Percentiles rank a stretch among this genome's conserved stretches.
These are phyloP conservation scores for Zygothrica quintamaculata DNA, from an alignment of 2,888 invertebrate species.

Conservation along the genomic window DNA sequence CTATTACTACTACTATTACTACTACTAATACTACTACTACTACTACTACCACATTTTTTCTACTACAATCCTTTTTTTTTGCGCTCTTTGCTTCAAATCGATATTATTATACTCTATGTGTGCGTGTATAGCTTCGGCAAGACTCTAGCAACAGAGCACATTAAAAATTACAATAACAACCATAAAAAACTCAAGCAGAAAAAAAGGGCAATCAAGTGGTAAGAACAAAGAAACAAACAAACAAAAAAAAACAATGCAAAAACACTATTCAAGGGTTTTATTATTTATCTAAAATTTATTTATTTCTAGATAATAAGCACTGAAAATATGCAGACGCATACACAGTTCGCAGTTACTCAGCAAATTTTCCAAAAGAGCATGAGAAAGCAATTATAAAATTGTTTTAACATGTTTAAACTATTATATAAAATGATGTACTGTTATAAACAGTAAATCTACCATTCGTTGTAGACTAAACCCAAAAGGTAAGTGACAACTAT, in stretches of 20 bases:
- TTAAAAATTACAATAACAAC: conserved; percentile 70
- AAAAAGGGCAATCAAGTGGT: conserved; percentile 56
- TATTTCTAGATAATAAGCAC: conserved; percentile 49
- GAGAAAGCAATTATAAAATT: too few relatives aligned
- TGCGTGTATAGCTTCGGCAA: conserved; percentile 15
- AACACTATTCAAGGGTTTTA: conserved; percentile 37
- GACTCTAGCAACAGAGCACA: conserved; percentile 31
- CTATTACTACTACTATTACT: too few relatives aligned
- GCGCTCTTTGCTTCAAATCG: conserved; percentile 58
- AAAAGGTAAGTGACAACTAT: not conserved
- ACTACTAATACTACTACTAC: too few relatives aligned
- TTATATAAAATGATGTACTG: not conserved
- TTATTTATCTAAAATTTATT: conserved; percentile 46
- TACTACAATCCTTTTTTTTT: too few relatives aligned
- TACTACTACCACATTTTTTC: too few relatives aligned
- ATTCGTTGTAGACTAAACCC: not conserved
- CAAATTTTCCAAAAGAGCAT: not conserved
- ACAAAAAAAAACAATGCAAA: conserved; percentile 52
- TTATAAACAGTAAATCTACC: not conserved
- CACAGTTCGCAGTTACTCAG: not conserved
- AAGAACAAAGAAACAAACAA: conserved; percentile 49
- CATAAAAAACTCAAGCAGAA: conserved; percentile 9
- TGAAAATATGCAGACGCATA: conserved; percentile 24
- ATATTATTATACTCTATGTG: conserved; percentile 35
- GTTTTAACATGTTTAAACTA: not conserved